These are phyloP conservation scores for Mus spicilegus DNA, from an alignment of 2,113 vertebrate species.

Conservation along the genomic window DNA sequence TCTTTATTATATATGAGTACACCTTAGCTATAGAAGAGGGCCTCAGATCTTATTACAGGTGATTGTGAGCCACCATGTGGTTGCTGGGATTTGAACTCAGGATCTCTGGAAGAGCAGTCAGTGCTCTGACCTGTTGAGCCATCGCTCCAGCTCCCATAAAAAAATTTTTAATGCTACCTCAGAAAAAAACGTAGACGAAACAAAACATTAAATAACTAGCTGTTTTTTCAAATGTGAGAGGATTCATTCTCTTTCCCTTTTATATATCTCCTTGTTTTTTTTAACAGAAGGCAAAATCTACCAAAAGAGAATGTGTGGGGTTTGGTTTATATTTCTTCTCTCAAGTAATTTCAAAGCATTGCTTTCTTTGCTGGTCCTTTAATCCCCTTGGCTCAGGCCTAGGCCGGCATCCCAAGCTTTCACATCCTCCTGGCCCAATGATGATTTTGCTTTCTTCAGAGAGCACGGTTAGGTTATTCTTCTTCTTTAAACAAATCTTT, in stretches of 20 bases:
- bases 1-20: too few species aligned
- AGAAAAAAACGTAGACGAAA: neutral
- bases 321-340: neutral
- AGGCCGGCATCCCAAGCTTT: neutral
- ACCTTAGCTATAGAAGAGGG: too few species aligned
- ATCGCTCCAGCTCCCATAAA: too few species aligned
- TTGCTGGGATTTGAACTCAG: too few species aligned
- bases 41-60: too few species aligned
- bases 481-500: neutral
- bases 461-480: neutral
- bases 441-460: neutral
- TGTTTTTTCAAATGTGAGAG: conserved; percentile 42
- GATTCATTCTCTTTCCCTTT: neutral
- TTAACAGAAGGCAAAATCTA: conserved; percentile 9
- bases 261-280: neutral
- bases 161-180: neutral
- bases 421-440: neutral
- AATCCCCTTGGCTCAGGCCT: neutral
- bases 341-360: neutral
- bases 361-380: neutral
- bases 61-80: too few species aligned
- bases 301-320: neutral
- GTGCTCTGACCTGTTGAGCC: too few species aligned
- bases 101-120: too few species aligned
- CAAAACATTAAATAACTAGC: neutral